A percentile compares a stretch with the other conserved stretches of the same genome.
Conservation (phyloP, 2,113 vertebrate genomes). For the Nanorana parkeri region DNA sequence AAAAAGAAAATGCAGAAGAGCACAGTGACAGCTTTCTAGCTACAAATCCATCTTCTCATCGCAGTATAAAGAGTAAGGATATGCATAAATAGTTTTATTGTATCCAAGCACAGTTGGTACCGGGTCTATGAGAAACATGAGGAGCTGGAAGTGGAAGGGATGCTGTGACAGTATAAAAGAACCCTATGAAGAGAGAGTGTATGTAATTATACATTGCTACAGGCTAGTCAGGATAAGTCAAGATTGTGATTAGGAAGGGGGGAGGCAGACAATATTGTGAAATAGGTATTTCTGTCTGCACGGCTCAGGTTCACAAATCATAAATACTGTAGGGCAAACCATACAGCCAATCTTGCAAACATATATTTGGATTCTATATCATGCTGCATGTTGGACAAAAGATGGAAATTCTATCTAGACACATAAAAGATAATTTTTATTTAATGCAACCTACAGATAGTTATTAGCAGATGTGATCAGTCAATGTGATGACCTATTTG, state of each 20-base stretch:
- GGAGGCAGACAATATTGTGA: constrained; percentile 27
- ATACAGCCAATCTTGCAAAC: not conserved
- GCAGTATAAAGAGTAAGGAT: constrained; percentile 57
- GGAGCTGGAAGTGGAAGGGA: constrained; percentile 61
- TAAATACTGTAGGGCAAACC: not conserved
- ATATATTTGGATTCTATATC: no score
- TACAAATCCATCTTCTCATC: constrained; percentile 37
- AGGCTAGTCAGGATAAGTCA: constrained; percentile 59
- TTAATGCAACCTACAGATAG: no score
- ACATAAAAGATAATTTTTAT: not conserved
- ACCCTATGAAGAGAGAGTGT: constrained; percentile 57
- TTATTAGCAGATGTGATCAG: no score
- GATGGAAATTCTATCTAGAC: not conserved
- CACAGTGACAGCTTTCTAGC: constrained; percentile 48
- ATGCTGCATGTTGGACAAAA: not conserved
- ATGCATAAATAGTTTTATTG: constrained; percentile 54
- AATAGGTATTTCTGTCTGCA: constrained; percentile 8
- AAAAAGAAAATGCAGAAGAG: constrained; percentile 53
- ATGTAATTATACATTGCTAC: constrained; percentile 62
- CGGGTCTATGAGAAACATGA: constrained; percentile 61
- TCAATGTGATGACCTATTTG: no score
- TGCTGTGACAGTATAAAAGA: constrained; percentile 56
- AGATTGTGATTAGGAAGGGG: constrained; percentile 62
- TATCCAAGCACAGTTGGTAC: constrained; percentile 60
- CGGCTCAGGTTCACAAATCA: not conserved